Percentiles rank a stretch among this genome's conserved stretches.
phyloP scores from a whole-genome alignment of 2,113 vertebrate species.

The Chloebia gouldiae region DNA sequence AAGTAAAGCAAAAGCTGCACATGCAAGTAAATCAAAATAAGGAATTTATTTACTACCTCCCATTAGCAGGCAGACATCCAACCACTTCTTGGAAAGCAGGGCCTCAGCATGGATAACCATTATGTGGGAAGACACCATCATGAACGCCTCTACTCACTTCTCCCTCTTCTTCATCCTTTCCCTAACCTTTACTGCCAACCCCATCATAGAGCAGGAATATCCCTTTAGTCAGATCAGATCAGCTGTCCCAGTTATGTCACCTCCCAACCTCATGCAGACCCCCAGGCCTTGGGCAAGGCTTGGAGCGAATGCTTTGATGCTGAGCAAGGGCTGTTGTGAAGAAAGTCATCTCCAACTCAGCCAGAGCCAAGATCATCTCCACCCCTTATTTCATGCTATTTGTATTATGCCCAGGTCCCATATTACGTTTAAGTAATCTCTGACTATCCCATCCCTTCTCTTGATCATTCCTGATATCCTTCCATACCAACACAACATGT shows the following conservation, averaged over 20 bases:
- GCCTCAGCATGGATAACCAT: not conserved
- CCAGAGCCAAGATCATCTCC: not conserved
- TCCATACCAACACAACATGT: rapidly evolving
- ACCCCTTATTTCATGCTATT: not conserved
- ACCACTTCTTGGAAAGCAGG: not conserved
- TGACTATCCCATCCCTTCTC: not conserved
- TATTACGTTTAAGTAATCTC: not conserved
- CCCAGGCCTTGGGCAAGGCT: not conserved
- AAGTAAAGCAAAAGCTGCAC: not conserved
- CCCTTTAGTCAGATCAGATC: not conserved
- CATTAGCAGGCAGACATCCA: not conserved
- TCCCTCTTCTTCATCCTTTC: not conserved
- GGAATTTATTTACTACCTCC: not conserved
- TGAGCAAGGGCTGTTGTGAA: not conserved
- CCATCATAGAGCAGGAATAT: not conserved
- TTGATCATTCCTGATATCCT: not conserved
- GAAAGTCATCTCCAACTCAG: not conserved
- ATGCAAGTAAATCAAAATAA: not conserved
- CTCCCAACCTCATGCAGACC: not conserved
- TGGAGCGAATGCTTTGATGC: not conserved
- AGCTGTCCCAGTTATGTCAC: not conserved
- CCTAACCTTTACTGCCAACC: not conserved
- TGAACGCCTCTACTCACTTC: not conserved
- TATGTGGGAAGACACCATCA: not conserved
- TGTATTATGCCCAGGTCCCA: not conserved